Percentiles rank a stretch among this genome's conserved stretches.
These are phyloP conservation scores for Arnoldichthys spilopterus DNA, from an alignment of 2,797 vertebrate species.

Conservation along the genomic window DNA sequence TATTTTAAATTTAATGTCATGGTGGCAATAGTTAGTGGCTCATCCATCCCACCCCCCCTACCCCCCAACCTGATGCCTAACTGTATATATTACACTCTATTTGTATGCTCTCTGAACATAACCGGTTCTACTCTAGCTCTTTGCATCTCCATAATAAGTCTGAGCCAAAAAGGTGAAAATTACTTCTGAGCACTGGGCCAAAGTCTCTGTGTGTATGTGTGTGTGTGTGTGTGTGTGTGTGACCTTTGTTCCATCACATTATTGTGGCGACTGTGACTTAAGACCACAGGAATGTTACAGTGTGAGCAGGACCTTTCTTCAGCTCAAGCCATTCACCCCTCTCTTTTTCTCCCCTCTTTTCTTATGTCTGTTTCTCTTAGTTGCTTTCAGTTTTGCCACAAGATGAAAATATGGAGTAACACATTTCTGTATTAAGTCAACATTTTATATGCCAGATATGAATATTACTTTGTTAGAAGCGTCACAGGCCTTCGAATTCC, in stretches of 20 bases:
- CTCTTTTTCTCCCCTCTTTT: neutral
- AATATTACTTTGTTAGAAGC: no score
- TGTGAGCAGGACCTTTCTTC: neutral
- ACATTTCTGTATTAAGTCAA: no score
- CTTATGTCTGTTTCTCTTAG: neutral
- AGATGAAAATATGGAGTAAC: no score
- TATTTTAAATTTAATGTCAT: neutral
- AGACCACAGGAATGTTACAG: neutral
- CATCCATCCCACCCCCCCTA: neutral
- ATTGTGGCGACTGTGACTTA: neutral
- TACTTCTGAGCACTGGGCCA: neutral
- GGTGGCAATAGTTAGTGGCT: neutral
- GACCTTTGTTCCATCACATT: neutral
- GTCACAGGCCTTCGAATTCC: no score
- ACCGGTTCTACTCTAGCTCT: neutral
- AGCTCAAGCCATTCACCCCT: no score
- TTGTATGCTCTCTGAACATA: neutral
- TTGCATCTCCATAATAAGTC: neutral
- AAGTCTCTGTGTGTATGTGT: neutral
- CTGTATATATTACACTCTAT: neutral
- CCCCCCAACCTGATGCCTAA: neutral
- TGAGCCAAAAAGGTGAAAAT: neutral
- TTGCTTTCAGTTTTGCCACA: neutral
- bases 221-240: neutral
- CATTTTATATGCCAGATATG: no score